These are phyloP conservation scores for Semibalanus balanoides DNA, from an alignment of 1,140 invertebrate genomes.

Conservation along the genomic window DNA sequence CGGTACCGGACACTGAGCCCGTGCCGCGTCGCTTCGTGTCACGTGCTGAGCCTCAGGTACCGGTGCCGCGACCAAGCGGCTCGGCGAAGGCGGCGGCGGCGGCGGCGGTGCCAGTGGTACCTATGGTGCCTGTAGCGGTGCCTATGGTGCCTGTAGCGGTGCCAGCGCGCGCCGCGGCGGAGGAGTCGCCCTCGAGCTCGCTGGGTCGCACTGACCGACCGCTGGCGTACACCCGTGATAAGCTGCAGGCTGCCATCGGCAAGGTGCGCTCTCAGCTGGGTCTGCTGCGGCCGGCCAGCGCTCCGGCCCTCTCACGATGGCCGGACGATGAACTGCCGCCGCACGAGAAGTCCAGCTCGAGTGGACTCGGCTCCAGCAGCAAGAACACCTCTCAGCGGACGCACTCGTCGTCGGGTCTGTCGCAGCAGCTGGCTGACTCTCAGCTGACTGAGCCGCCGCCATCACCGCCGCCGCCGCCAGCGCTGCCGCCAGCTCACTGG, in stretches of 20 bases:
- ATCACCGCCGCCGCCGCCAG: conserved; percentile 40
- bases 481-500: conserved; percentile 35
- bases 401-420: conserved; percentile 40
- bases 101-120: too few relatives aligned
- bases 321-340: conserved; percentile 50
- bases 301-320: conserved; percentile 30
- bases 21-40: conserved; percentile 16
- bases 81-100: too few relatives aligned
- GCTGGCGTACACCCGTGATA: conserved; percentile 32
- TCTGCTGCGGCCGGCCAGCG: conserved; percentile 13
- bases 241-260: conserved; percentile 31
- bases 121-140: too few relatives aligned
- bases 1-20: conserved; percentile 13
- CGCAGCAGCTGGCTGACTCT: conserved; percentile 34
- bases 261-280: conserved; percentile 24
- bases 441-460: conserved; percentile 51
- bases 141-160: too few relatives aligned
- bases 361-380: conserved; percentile 59
- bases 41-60: conserved; percentile 19
- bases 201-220: conserved; percentile 20
- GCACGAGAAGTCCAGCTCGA: conserved; percentile 64
- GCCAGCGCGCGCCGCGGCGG: too few relatives aligned
- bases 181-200: background rate
- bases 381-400: conserved; percentile 76
- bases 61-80: conserved; percentile 37